phyloP scores from a whole-genome alignment of 1,140 invertebrate genomes.

The Trialeurodes vaporariorum region DNA sequence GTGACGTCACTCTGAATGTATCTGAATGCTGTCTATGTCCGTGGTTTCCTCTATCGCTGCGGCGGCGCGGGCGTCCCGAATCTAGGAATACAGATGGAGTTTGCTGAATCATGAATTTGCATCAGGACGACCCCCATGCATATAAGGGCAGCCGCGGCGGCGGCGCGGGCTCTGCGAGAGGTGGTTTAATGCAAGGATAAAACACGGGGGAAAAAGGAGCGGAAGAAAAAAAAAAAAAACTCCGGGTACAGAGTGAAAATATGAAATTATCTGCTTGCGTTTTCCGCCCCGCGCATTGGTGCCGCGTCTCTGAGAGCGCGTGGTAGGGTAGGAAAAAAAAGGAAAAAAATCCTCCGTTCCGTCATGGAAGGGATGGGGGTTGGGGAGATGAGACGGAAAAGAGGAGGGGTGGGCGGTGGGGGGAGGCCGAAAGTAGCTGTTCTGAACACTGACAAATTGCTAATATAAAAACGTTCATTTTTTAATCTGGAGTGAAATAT shows the following conservation, averaged over 20 bases:
- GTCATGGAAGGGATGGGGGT: neutral
- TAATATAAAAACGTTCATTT: constrained; percentile 1
- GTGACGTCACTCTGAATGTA: too few species aligned
- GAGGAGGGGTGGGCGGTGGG: neutral
- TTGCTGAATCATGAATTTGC: too few species aligned
- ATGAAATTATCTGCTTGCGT: neutral
- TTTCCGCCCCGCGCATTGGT: neutral
- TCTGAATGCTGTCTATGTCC: too few species aligned
- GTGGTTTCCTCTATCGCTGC: too few species aligned
- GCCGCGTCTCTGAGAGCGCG: neutral
- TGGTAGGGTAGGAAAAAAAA: too few species aligned
- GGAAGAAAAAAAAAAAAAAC: neutral
- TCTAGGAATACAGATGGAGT: too few species aligned
- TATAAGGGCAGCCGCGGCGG: too few species aligned
- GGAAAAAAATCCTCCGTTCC: neutral
- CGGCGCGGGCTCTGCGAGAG: too few species aligned
- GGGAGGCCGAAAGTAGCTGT: neutral
- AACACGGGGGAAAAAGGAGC: neutral
- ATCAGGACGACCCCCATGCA: too few species aligned
- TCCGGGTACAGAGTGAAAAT: neutral
- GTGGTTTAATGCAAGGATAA: too few species aligned
- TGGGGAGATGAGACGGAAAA: neutral
- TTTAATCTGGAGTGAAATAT: constrained; percentile 1
- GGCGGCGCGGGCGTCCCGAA: too few species aligned
- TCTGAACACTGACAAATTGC: neutral